These are phyloP conservation scores for Caenorhabditis wallacei DNA, from an alignment of 2,888 invertebrate genomes.

Conservation along the genomic window DNA sequence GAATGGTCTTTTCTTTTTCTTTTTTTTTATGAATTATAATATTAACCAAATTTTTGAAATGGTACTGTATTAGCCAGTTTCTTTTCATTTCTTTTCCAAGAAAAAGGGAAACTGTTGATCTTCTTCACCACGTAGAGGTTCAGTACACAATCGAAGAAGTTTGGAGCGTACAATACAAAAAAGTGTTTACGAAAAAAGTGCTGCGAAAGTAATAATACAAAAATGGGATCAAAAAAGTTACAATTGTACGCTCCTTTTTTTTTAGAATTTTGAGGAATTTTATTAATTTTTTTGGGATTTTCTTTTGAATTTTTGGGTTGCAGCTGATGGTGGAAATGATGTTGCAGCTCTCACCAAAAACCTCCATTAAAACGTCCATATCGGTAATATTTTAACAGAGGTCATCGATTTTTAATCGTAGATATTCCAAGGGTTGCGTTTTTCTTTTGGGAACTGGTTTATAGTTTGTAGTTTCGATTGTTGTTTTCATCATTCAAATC, in stretches of 20 bases:
- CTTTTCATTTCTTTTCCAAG: background rate
- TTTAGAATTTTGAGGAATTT: background rate
- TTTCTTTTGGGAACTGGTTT: too few relatives aligned
- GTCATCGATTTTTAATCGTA: too few relatives aligned
- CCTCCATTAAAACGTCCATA: too few relatives aligned
- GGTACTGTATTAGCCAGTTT: conserved; percentile 17
- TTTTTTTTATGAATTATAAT: too few relatives aligned
- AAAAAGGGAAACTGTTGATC: conserved; percentile 11
- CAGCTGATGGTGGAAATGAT: too few relatives aligned
- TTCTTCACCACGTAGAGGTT: conserved; percentile 29
- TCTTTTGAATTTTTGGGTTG: background rate
- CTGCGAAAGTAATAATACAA: background rate
- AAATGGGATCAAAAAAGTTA: background rate
- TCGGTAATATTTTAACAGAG: too few relatives aligned
- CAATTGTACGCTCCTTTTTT: conserved; percentile 21
- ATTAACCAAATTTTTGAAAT: too few relatives aligned
- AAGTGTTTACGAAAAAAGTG: background rate
- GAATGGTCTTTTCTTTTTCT: too few relatives aligned
- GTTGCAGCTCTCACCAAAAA: background rate
- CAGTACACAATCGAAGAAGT: conserved; percentile 28
- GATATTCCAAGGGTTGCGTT: too few relatives aligned
- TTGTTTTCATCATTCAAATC: too few relatives aligned
- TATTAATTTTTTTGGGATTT: background rate
- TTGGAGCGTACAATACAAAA: conserved; percentile 23
- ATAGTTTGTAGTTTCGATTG: too few relatives aligned